Conservation (phyloP, 2,797 vertebrate species). For the Yasuhikotakia modesta region DNA sequence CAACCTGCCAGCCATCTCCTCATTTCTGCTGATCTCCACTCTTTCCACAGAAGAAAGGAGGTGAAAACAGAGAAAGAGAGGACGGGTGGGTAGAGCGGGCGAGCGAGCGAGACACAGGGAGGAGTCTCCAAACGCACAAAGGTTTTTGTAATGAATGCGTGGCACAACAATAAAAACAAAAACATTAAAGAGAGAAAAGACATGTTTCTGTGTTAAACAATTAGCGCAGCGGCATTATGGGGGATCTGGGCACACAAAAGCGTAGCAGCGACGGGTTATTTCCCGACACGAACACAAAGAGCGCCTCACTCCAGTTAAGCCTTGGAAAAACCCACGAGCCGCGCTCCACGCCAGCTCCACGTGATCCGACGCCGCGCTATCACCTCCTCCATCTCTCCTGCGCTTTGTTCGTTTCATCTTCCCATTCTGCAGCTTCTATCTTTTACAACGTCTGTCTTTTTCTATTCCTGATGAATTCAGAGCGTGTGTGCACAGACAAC, state of each 20-base stretch:
- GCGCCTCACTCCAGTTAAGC: conserved; percentile 39
- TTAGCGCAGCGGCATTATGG: conserved; percentile 81
- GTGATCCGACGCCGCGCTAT: conserved; percentile 45
- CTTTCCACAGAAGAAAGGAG: conserved; percentile 58
- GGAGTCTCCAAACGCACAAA: conserved; percentile 77
- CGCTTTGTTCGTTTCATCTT: conserved; percentile 33
- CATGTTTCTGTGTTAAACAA: conserved; percentile 83
- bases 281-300: conserved; percentile 39
- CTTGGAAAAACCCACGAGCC: conserved; percentile 34
- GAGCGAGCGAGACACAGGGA: conserved; percentile 52
- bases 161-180: conserved; percentile 78
- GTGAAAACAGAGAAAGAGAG: conserved; percentile 26
- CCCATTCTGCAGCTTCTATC: conserved; percentile 12
- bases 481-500: conserved; percentile 26
- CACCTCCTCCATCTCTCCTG: conserved; percentile 35
- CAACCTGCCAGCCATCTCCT: conserved; percentile 80
- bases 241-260: conserved; percentile 76
- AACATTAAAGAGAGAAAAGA: conserved; percentile 80
- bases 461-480: background rate
- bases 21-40: conserved; percentile 73
- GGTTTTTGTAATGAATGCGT: conserved; percentile 79
- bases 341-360: conserved; percentile 8
- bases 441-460: conserved; percentile 12
- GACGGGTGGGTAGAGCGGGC: conserved; percentile 31
- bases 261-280: conserved; percentile 71